Percentiles rank a stretch among this genome's conserved stretches.
Evolutionary conservation across 64 coral and sea anemone species (phyloP).

Genomic region (Astreopora myriophthalma): DNA sequence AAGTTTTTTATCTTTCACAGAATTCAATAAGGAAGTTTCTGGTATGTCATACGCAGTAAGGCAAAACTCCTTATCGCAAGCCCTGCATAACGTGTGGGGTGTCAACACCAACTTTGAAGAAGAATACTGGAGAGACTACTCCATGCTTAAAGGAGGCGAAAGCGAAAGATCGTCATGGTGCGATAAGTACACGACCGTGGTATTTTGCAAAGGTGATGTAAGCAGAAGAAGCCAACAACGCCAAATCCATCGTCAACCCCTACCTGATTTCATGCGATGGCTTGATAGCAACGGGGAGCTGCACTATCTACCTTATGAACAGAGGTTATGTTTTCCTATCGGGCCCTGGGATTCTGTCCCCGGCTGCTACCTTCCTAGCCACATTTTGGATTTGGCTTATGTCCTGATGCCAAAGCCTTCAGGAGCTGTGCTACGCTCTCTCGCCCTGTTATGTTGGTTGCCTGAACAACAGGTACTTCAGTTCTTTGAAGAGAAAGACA

Average conservation of each 20-base stretch:
- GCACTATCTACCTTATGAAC: constrained; percentile 58
- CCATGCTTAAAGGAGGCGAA: neutral
- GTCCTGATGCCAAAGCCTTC: constrained; percentile 8
- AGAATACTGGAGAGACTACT: neutral
- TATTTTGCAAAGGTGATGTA: constrained; percentile 24
- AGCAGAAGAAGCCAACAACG: neutral
- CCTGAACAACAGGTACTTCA: neutral
- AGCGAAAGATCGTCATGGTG: constrained; percentile 1
- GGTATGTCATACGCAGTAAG: constrained; percentile 27
- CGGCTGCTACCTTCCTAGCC: constrained; percentile 43
- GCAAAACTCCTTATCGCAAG: neutral
- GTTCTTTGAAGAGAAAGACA: constrained; percentile 35
- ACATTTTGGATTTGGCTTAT: constrained; percentile 52
- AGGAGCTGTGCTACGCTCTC: neutral
- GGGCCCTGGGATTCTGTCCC: neutral
- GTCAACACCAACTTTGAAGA: constrained; percentile 15
- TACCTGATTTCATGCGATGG: constrained; percentile 53
- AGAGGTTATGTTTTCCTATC: neutral
- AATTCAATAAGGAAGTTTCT: constrained; percentile 12
- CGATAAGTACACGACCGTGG: constrained; percentile 33
- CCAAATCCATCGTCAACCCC: constrained; percentile 28
- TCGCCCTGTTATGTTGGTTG: constrained; percentile 20
- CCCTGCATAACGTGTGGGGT: constrained; percentile 27
- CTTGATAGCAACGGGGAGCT: constrained; percentile 33
- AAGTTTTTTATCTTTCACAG: constrained; percentile 44